Evolutionary conservation across 35 echinoderm and acorn worm species (phyloP).

Genomic region (Ophiothrix spiculata): DNA sequence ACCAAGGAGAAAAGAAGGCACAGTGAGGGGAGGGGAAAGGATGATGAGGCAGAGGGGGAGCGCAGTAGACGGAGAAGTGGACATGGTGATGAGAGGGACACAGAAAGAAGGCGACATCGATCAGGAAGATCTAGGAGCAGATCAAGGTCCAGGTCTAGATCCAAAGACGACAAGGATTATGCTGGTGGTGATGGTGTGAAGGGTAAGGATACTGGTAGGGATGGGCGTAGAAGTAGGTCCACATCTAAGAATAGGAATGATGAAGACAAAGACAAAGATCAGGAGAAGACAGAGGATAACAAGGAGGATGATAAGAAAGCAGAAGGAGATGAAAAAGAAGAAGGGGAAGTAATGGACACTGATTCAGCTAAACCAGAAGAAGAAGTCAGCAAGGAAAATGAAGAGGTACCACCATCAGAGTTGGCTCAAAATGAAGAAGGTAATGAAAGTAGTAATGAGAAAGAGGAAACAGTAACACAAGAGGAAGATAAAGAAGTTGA

Average conservation of each 20-base stretch:
- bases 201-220: constrained; percentile 16
- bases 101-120: constrained; percentile 17
- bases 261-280: not conserved
- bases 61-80: not conserved
- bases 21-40: constrained; percentile 54
- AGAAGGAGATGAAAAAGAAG: constrained; percentile 22
- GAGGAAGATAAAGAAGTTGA: constrained; percentile 35
- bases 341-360: constrained; percentile 9
- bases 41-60: constrained; percentile 20
- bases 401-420: not conserved
- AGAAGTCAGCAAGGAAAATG: constrained; percentile 24
- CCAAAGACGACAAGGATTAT: not conserved
- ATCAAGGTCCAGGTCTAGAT: not conserved
- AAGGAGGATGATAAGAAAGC: constrained; percentile 25
- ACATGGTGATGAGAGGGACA: constrained; percentile 33
- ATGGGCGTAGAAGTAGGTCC: not conserved
- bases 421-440: not conserved
- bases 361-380: constrained; percentile 6
- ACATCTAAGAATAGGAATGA: not conserved
- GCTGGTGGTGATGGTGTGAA: constrained; percentile 2
- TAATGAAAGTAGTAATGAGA: not conserved
- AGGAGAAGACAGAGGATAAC: not conserved
- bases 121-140: not conserved
- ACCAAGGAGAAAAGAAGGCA: constrained; percentile 23
- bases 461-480: not conserved